Evolutionary conservation across 2,113 vertebrate genomes (phyloP).

Genomic region (Eulemur macaco): DNA sequence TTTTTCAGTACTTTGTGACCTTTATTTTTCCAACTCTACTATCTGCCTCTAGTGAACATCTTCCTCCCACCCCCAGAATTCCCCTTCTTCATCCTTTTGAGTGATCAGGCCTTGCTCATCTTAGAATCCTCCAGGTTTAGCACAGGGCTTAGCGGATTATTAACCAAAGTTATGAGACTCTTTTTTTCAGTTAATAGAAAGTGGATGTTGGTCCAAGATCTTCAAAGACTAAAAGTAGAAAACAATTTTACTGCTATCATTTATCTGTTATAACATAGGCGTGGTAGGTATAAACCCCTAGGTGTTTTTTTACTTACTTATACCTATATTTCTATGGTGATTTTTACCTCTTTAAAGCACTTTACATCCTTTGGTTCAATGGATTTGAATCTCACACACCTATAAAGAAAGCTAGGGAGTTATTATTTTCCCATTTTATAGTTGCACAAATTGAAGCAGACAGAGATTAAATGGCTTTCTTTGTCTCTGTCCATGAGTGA

Average conservation of each 20-base stretch:
- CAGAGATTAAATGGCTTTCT: neutral
- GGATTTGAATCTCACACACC: neutral
- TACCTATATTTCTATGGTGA: neutral
- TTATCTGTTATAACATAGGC: neutral
- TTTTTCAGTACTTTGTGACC: neutral
- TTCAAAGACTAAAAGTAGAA: constrained; percentile 13
- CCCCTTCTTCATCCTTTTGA: neutral
- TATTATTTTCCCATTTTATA: neutral
- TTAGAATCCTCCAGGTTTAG: neutral
- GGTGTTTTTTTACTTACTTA: neutral
- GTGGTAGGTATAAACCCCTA: neutral
- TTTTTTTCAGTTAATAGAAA: neutral
- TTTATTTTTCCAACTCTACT: neutral
- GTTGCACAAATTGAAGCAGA: neutral
- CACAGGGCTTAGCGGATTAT: neutral
- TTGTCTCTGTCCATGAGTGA: neutral
- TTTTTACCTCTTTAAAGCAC: constrained; percentile 21
- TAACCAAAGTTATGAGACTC: constrained; percentile 3
- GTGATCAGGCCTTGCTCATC: neutral
- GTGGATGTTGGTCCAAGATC: neutral
- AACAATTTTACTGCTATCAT: neutral
- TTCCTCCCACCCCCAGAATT: neutral
- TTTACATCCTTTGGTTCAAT: neutral
- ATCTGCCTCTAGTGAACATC: neutral
- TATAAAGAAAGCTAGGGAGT: neutral